Evolutionary conservation across 2,888 invertebrate species (phyloP).

Genomic region (Polymixis lichenea): DNA sequence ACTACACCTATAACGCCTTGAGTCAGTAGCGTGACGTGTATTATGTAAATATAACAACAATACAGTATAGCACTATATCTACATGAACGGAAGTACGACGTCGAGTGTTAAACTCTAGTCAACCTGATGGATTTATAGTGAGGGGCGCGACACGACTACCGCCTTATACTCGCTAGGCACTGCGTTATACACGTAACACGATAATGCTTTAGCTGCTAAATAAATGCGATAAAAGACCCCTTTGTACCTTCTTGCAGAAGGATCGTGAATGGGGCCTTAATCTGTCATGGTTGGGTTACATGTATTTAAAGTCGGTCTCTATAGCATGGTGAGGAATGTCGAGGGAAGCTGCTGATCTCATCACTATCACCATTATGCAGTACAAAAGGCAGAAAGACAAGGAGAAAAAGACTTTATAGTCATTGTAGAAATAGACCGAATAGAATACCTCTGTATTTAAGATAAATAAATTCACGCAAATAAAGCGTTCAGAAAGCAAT

Average conservation of each 20-base stretch:
- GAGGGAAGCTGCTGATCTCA: not conserved
- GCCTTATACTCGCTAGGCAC: slow-evolving; percentile 62
- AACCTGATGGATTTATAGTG: slow-evolving; percentile 79
- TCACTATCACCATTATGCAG: not conserved
- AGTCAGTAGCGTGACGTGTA: slow-evolving; percentile 25
- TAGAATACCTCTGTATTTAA: too few species aligned
- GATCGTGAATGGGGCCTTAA: slow-evolving; percentile 1
- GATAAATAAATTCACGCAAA: too few species aligned
- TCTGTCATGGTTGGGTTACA: not conserved
- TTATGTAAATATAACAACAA: slow-evolving; percentile 48
- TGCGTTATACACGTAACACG: slow-evolving; percentile 31
- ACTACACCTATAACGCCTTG: not conserved
- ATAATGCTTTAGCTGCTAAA: slow-evolving; percentile 46
- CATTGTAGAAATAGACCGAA: not conserved
- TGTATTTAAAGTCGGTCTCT: not conserved
- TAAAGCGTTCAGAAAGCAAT: slow-evolving; percentile 29
- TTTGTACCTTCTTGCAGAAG: slow-evolving; percentile 4
- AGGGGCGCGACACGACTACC: slow-evolving; percentile 71
- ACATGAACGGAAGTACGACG: slow-evolving; percentile 67
- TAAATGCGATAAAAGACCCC: slow-evolving; percentile 13
- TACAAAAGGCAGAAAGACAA: not conserved
- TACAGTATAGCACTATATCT: slow-evolving; percentile 40
- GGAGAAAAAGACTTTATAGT: not conserved
- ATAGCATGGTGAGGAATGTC: not conserved
- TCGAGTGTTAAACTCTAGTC: slow-evolving; percentile 73